phyloP scores from a whole-genome alignment of 2,888 invertebrate genomes.

The Drepana falcataria region DNA sequence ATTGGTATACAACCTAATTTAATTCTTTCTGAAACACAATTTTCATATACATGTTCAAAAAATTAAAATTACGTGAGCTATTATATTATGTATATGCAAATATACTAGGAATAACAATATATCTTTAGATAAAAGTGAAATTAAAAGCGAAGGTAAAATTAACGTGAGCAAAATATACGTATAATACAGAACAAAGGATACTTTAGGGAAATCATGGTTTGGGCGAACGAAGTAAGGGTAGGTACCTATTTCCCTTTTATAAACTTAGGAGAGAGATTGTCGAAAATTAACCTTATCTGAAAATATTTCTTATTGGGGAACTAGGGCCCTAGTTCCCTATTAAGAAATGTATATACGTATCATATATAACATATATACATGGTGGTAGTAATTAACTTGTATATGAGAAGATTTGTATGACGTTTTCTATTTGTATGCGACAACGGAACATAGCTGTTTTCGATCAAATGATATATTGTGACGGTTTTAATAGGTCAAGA shows the following conservation, averaged over 20 bases:
- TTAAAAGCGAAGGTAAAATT: constrained; percentile 17
- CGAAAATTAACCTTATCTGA: not conserved
- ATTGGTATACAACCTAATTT: too few relatives aligned
- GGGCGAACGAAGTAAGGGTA: not conserved
- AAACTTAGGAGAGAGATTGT: constrained; percentile 16
- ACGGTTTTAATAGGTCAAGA: too few relatives aligned
- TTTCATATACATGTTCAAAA: too few relatives aligned
- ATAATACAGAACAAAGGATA: constrained; percentile 17
- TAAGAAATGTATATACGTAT: too few relatives aligned
- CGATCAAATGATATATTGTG: too few relatives aligned
- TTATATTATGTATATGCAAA: not conserved
- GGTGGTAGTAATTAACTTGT: too few relatives aligned
- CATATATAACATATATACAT: too few relatives aligned
- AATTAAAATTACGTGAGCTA: not conserved
- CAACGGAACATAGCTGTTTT: too few relatives aligned
- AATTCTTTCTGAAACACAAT: too few relatives aligned
- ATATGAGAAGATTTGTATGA: too few relatives aligned
- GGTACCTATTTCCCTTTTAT: constrained; percentile 14
- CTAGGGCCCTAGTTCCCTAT: too few relatives aligned
- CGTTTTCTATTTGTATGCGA: too few relatives aligned
- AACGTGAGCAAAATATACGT: constrained; percentile 11
- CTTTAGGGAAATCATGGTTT: constrained; percentile 34
- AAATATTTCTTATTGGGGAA: not conserved
- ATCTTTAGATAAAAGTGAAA: constrained; percentile 10
- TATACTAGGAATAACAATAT: not conserved